phyloP scores from a whole-genome alignment of 2,888 invertebrate genomes.

The Heliconius cydno region DNA sequence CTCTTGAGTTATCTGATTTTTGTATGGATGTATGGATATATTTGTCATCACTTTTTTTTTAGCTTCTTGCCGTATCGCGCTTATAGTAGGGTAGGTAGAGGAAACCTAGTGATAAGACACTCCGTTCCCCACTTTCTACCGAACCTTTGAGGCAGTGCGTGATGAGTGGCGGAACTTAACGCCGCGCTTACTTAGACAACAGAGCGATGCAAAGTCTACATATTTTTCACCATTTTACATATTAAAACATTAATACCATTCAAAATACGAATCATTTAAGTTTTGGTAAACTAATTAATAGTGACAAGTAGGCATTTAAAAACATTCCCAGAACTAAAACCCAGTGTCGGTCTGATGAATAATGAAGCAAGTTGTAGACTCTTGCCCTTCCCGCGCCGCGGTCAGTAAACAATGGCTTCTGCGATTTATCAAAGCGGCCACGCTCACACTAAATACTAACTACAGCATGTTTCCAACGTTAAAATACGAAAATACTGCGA shows the following conservation, averaged over 20 bases:
- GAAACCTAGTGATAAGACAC: no score
- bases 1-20: neutral
- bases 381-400: constrained; percentile 49
- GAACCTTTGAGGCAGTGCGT: no score
- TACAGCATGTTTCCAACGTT: constrained; percentile 13
- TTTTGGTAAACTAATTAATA: neutral
- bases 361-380: constrained; percentile 67
- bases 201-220: no score
- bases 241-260: neutral
- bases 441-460: constrained; percentile 32
- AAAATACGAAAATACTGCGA: constrained; percentile 1
- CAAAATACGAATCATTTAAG: neutral
- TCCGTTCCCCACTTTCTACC: no score
- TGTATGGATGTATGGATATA: neutral
- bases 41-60: no score
- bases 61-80: no score
- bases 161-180: no score
- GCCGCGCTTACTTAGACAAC: no score
- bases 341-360: constrained; percentile 65
- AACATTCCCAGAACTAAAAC: constrained; percentile 41
- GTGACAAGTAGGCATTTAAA: neutral
- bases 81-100: no score
- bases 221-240: neutral
- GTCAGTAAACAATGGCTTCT: constrained; percentile 55
- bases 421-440: constrained; percentile 43